Conservation (phyloP, 2,113 vertebrate species). For the Alouatta palliata region DNA sequence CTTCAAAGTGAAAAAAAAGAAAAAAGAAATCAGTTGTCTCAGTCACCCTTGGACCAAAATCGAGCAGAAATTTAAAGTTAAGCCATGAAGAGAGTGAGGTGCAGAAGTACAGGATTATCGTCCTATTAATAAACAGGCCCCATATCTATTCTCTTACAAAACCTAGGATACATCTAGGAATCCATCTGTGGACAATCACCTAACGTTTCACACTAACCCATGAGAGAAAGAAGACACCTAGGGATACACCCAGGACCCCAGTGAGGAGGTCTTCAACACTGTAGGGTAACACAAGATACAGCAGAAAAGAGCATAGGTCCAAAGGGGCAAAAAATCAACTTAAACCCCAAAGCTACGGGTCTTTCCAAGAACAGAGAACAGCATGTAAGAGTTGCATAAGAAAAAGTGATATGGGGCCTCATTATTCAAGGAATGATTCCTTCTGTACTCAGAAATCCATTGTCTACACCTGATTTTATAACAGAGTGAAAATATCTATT, state of each 20-base stretch:
- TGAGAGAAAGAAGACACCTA: not conserved
- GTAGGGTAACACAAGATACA: not conserved
- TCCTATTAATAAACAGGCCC: not conserved
- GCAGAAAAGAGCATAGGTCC: not conserved
- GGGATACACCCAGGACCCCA: too few relatives aligned
- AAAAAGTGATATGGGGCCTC: not conserved
- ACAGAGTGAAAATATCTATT: not conserved
- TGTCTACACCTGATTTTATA: not conserved
- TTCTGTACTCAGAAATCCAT: not conserved
- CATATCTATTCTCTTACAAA: not conserved
- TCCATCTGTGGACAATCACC: not conserved
- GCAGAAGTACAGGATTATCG: accelerated
- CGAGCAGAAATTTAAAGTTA: not conserved
- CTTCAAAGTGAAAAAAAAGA: too few relatives aligned
- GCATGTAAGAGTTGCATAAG: not conserved
- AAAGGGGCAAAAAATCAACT: not conserved
- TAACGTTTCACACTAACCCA: not conserved
- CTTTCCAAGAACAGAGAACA: not conserved
- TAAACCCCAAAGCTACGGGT: not conserved
- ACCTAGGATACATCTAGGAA: not conserved
- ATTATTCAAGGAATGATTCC: not conserved
- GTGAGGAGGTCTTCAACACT: not conserved
- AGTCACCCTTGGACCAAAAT: not conserved
- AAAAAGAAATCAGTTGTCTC: not conserved
- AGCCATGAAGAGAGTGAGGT: not conserved